phyloP scores from a whole-genome alignment of 2,888 invertebrate genomes.

The Drosophila tanythrix region DNA sequence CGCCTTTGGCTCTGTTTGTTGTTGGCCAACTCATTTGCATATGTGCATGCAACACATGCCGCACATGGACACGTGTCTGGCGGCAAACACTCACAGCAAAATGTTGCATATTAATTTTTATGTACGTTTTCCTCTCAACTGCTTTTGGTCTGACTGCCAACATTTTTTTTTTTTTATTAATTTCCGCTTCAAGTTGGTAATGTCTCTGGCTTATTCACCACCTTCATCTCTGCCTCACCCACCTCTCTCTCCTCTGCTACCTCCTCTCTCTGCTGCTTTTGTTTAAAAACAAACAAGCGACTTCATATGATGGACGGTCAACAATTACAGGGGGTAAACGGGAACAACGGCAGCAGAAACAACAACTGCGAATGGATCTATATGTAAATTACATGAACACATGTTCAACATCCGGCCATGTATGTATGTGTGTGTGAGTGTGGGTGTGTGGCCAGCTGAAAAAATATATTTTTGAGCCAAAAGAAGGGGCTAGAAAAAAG shows the following conservation, averaged over 20 bases:
- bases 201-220: slow-evolving; percentile 28
- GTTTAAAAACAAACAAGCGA: slow-evolving; percentile 67
- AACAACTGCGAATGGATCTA: slow-evolving; percentile 44
- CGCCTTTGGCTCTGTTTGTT: slow-evolving; percentile 6
- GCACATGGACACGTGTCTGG: slow-evolving; percentile 50
- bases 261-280: slow-evolving; percentile 18
- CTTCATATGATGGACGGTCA: slow-evolving; percentile 68
- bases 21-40: slow-evolving; percentile 58
- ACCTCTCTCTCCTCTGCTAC: background rate
- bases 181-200: slow-evolving; percentile 63
- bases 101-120: slow-evolving; percentile 75
- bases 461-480: slow-evolving; percentile 34
- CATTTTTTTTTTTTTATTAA: slow-evolving; percentile 58
- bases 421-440: background rate
- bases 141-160: slow-evolving; percentile 23
- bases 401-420: slow-evolving; percentile 36
- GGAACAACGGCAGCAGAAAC: slow-evolving; percentile 16
- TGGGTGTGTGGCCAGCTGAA: slow-evolving; percentile 16
- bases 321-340: slow-evolving; percentile 53
- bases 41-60: slow-evolving; percentile 59
- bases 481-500: background rate
- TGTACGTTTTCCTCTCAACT: slow-evolving; percentile 30
- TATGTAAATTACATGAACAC: slow-evolving; percentile 68
- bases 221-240: background rate
- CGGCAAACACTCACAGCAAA: slow-evolving; percentile 57